A percentile compares a stretch with the other conserved stretches of the same genome.
Evolutionary conservation across 2,113 vertebrate species (phyloP).

Genomic region (Lichenostomus cassidix): DNA sequence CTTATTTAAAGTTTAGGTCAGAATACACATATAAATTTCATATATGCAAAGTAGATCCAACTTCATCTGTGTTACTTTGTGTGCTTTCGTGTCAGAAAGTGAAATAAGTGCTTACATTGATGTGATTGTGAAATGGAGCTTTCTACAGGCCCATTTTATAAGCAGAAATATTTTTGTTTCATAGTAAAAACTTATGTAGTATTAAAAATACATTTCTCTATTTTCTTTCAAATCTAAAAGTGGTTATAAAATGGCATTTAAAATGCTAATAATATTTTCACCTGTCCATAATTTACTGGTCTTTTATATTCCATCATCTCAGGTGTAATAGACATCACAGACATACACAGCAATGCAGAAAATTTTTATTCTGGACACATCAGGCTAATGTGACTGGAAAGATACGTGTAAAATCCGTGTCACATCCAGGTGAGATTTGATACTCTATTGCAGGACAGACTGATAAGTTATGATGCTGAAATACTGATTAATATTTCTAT

Average conservation of each 20-base stretch:
- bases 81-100: neutral
- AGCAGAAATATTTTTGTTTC: neutral
- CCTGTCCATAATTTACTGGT: neutral
- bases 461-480: neutral
- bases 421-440: neutral
- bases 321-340: accelerated
- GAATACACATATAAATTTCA: neutral
- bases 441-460: neutral
- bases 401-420: neutral
- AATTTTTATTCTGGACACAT: neutral
- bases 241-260: neutral
- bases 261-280: neutral
- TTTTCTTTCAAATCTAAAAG: neutral
- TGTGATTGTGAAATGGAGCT: neutral
- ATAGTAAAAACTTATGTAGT: neutral
- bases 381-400: neutral
- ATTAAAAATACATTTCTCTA: neutral
- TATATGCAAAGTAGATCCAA: neutral
- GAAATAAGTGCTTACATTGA: neutral
- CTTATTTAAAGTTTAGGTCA: neutral
- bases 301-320: neutral
- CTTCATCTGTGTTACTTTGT: neutral
- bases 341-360: neutral
- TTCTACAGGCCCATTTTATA: neutral
- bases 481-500: neutral